Evolutionary conservation across 2,888 invertebrate genomes (phyloP).

Genomic region (Agonopterix arenella): DNA sequence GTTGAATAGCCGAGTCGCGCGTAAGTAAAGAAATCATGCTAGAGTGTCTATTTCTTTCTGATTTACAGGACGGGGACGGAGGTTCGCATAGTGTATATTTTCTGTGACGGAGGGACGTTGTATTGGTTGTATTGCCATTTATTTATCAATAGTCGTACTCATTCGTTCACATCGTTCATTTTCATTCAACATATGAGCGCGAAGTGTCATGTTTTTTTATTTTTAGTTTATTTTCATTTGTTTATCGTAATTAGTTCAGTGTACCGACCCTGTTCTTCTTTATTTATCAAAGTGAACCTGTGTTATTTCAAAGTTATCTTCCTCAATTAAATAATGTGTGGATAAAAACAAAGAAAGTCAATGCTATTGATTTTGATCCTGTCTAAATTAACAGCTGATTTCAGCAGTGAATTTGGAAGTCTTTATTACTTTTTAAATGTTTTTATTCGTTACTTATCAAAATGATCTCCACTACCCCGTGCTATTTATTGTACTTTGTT

Average conservation of each 20-base stretch:
- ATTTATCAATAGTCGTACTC: too few relatives aligned
- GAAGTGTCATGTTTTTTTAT: neutral
- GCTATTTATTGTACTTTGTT: neutral
- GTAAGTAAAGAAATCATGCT: too few relatives aligned
- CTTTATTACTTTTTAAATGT: too few relatives aligned
- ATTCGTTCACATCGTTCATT: neutral
- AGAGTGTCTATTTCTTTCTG: neutral
- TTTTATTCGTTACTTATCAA: too few relatives aligned
- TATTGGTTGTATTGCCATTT: too few relatives aligned
- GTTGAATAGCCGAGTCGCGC: too few relatives aligned
- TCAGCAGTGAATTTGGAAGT: constrained; percentile 1
- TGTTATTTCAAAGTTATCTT: constrained; percentile 3
- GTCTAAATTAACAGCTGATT: constrained; percentile 33
- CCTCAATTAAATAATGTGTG: neutral
- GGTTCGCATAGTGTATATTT: too few relatives aligned
- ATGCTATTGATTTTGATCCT: constrained; percentile 11
- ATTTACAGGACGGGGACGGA: too few relatives aligned
- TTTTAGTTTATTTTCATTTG: constrained; percentile 1
- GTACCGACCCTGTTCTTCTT: neutral
- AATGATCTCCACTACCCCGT: too few relatives aligned
- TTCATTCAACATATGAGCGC: neutral
- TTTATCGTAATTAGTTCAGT: neutral
- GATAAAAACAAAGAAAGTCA: neutral
- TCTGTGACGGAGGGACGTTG: too few relatives aligned
- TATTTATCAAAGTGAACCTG: neutral